phyloP scores from a whole-genome alignment of 2,888 invertebrate genomes.

The Alcis repandata region DNA sequence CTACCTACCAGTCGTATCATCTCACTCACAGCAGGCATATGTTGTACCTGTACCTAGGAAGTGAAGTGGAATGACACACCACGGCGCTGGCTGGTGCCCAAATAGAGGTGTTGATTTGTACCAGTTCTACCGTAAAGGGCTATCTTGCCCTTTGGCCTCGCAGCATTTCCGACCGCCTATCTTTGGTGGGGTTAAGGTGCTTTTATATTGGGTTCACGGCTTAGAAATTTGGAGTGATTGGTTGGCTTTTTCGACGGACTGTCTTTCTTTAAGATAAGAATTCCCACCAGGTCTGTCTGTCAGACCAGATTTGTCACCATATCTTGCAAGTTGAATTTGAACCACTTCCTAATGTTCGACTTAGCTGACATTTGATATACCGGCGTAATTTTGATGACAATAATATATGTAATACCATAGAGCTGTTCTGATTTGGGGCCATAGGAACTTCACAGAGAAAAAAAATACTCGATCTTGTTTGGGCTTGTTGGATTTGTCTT shows the following conservation, averaged over 20 bases:
- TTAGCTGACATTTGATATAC: too few relatives aligned
- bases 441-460: too few relatives aligned
- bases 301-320: too few relatives aligned
- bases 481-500: background rate
- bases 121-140: conserved; percentile 15
- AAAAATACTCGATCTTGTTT: background rate
- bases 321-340: too few relatives aligned
- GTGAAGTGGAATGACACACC: background rate
- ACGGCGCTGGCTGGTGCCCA: conserved; percentile 3
- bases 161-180: conserved; percentile 9
- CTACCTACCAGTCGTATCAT: too few relatives aligned
- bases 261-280: too few relatives aligned
- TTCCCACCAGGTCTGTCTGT: too few relatives aligned
- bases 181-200: conserved; percentile 19
- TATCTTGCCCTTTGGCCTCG: conserved; percentile 12
- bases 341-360: too few relatives aligned
- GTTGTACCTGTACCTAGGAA: conserved; percentile 6
- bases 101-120: conserved; percentile 15
- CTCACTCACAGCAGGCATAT: background rate
- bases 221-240: background rate
- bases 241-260: too few relatives aligned
- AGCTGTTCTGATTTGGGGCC: too few relatives aligned
- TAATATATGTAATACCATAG: too few relatives aligned
- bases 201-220: conserved; percentile 4
- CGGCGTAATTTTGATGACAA: too few relatives aligned